Evolutionary conservation across 2,113 vertebrate genomes (phyloP), one percentile per base, ranked within the genome.

Genomic region (Mastomys coucha): DNA sequence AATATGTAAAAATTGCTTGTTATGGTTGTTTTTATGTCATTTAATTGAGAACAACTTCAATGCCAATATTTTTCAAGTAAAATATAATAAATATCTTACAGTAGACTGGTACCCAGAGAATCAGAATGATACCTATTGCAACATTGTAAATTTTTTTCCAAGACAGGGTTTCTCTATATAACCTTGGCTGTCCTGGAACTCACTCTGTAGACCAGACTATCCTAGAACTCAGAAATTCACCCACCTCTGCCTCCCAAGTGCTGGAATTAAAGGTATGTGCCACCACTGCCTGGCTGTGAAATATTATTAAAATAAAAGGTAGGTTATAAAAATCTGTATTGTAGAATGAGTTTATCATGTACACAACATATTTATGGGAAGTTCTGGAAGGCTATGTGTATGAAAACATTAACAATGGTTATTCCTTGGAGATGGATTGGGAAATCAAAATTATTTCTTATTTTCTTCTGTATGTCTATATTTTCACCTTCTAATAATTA

Each of bases 31-130:
- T 76, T 69, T 86, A 82, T 73, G 17, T 36, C 2, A 80, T 85
- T 91, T 89, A 69, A 89, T 84, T 91, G 73, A 67, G 96, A 96
- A 82, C n/a, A 96, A 77, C n/a, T 9, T 80, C 84, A 72, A 76
- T 92, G 77, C 26, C 42, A 86, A 49, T 90, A 73, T 76, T 69
- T 51, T 36, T 42, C 81, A 89, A 91, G 69, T 88, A 77, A 94
- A 95, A 91, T 86, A 84, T 51, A 5, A n/a, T 42, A 87, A 17
- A 91, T 87, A 3, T 2, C 2, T 36, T n/a, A 60, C 8, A 89
- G 31, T 22, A 58, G 58, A 65, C 17, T 89, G 10, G 85, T 81
- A 85, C 58, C 31, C 24, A 42, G 39, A 69, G 49, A 87, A 13
- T 73, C 91, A 81, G 63, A 91, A 65, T 91, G 42, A 60, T 81